phyloP scores from a whole-genome alignment of 2,888 invertebrate genomes.

The Chrysodeixis includens region DNA sequence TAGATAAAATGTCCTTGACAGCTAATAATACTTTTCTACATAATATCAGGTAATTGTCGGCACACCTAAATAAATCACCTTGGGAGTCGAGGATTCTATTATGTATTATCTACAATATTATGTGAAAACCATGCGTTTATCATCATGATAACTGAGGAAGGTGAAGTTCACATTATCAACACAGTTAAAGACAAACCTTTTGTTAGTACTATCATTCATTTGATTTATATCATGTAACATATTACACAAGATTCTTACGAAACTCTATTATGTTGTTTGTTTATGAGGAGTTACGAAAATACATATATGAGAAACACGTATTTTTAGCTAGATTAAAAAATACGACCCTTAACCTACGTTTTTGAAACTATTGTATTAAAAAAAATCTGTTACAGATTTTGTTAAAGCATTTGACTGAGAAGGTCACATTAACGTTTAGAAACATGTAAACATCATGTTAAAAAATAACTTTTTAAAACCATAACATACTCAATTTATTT shows the following conservation, averaged over 20 bases:
- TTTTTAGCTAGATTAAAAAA: too few relatives aligned
- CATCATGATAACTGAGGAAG: conserved; percentile 66
- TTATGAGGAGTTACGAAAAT: too few relatives aligned
- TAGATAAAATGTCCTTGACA: neutral
- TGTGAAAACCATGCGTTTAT: conserved; percentile 52
- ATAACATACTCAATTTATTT: neutral
- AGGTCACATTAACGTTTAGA: neutral
- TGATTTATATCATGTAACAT: conserved; percentile 43
- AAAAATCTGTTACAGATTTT: neutral
- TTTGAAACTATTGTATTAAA: too few relatives aligned
- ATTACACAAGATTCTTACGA: conserved; percentile 42
- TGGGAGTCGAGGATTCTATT: conserved; percentile 57
- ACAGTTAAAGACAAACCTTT: conserved; percentile 47
- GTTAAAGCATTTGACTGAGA: neutral
- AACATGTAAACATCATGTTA: neutral
- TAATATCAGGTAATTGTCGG: neutral
- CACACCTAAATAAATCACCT: conserved; percentile 39
- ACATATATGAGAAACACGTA: too few relatives aligned
- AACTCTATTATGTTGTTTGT: conserved; percentile 15
- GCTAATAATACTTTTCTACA: neutral
- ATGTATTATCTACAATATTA: conserved; percentile 40
- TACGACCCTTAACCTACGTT: too few relatives aligned
- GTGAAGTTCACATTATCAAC: conserved; percentile 72
- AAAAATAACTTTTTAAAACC: neutral
- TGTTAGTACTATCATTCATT: conserved; percentile 33